Evolutionary conservation across 2,113 vertebrate species (phyloP), one percentile per base, ranked within the genome.

Genomic region (Acanthisitta chloris): DNA sequence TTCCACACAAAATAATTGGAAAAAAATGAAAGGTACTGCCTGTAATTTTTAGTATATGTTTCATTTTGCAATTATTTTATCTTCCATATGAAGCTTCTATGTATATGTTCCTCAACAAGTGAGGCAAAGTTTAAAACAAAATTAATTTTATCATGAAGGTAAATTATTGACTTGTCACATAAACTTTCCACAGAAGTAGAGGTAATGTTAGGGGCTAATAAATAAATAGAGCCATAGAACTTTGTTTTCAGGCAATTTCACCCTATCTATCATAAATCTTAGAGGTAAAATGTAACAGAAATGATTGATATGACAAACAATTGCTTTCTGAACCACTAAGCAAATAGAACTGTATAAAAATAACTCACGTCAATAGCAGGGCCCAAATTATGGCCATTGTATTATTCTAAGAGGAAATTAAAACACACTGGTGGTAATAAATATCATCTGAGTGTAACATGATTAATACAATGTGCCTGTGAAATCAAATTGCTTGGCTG

Each of bases 211-310:
- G 2, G 4, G 25, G 2, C 9, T 17, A 62, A 69, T 43, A 57
- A 73, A 91, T 34, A 12, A 48, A 12, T 48, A 26, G 25, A 61
- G n/a, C 1, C 4, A 38, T 5, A 55, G 12, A 34, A 19, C 4
- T 42, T 95, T 79, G 8, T 49, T 93, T 97, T 62, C 9, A 65
- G 23, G n/a, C 17, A 90, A 18, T 94, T 90, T 92, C 40, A 57
- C 19, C 6, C 26, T 52, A 48, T 69, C 18, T 58, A 10, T 84
- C n/a, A 54, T 72, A 86, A 94, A 65, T 2, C 38, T 58, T 82
- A 80, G 20, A 58, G 31, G 17, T 34, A 64, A 61, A 67, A 55
- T 65, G 16, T 31, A 87, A 36, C 28, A 67, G 21, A 15, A 58
- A 78, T 66, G 45, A 91, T 52, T 83, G 18, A 91, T 91, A 34